Evolutionary conservation across 2,113 vertebrate genomes (phyloP), one percentile per base, ranked within the genome.

Genomic region (Centropristis striata): DNA sequence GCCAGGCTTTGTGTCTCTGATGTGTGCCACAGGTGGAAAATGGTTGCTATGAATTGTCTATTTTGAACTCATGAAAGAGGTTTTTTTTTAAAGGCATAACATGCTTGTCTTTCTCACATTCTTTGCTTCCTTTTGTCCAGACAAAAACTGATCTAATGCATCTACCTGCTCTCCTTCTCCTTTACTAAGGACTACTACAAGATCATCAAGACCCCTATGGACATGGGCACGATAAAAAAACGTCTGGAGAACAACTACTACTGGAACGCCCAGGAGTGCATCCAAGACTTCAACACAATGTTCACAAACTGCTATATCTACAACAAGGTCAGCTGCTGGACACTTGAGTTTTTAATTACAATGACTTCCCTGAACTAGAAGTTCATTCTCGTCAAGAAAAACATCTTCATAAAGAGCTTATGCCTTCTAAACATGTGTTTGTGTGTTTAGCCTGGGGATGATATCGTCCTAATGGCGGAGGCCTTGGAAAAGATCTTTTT

Each of bases 231-330:
- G 70, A 99, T 99, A 81, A 98, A 95, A 89, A 98, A 96, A 63
- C 96, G 98, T 2, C 93, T 99, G 85, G 97, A 99, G 90, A 98
- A 95, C 76, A 95, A 97, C 86, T 98, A 96, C 94, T 99, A 99
- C 95, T 96, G 95, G 96, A 98, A 97, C 1, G 98, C 98, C 77
- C 97, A 98, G 83, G 98, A 99, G 95, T 98, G 97, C 89, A 98
- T 99, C 91, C 98, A 99, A 88, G 98, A 99, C 92, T 99, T 99
- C 87, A 99, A 97, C 93, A 98, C 97, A 20, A 99, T 98, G 97
- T 98, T 98, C 96, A 98, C 97, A 91, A 98, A 99, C 91, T 99
- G 97, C 93, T 99, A 98, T 94, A 98, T 98, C 95, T 98, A 99
- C 92, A 98, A 99, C 89, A 99, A 98, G 97, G 97, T 98, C 74